Evolutionary conservation across 2,113 vertebrate species (phyloP).

Genomic region (Mastomys natalensis): DNA sequence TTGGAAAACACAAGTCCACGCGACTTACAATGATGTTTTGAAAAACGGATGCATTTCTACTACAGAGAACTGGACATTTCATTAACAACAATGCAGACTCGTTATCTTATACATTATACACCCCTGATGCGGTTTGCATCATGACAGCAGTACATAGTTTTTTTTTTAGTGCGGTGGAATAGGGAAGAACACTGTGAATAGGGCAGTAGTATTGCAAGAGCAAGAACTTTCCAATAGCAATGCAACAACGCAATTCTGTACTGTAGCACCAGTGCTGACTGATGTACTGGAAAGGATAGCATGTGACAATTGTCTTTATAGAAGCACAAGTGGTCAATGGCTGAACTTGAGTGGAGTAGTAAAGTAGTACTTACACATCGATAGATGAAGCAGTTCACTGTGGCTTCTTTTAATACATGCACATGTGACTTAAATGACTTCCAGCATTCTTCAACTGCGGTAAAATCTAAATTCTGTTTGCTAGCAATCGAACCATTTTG

Average conservation of each 20-base stretch:
- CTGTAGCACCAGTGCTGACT: too few relatives aligned
- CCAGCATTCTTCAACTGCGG: too few relatives aligned
- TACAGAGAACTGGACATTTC: not conserved
- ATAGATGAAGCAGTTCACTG: not conserved
- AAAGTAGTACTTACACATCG: not conserved
- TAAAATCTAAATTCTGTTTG: too few relatives aligned
- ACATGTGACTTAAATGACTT: too few relatives aligned
- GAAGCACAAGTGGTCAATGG: not conserved
- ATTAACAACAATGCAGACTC: not conserved
- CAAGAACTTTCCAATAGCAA: not conserved
- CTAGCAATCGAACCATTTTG: too few relatives aligned
- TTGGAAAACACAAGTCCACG: not conserved
- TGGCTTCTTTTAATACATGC: too few relatives aligned
- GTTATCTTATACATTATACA: not conserved
- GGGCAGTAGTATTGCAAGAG: not conserved
- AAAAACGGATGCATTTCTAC: not conserved
- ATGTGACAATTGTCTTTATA: not conserved
- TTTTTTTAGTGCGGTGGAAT: not conserved
- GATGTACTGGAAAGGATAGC: too few relatives aligned
- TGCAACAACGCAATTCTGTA: too few relatives aligned
- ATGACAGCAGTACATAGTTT: not conserved
- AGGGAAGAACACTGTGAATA: not conserved
- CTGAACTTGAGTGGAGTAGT: not conserved
- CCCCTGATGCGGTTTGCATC: not conserved
- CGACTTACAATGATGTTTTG: not conserved